These are phyloP conservation scores for Phorcus lineatus DNA, from an alignment of 2,888 invertebrate species.

Conservation along the genomic window DNA sequence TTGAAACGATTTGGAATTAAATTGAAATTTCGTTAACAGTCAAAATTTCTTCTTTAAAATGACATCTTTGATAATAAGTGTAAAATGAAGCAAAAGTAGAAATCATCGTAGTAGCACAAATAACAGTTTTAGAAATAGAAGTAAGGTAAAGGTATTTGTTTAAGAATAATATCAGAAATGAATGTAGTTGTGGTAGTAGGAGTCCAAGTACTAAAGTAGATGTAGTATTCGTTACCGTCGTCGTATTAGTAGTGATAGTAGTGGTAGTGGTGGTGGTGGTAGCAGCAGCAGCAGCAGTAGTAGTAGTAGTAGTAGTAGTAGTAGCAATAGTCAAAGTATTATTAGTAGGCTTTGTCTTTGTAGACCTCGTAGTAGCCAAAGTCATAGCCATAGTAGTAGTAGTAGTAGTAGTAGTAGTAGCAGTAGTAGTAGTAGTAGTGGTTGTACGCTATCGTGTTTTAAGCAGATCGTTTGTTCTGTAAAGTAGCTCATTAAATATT, in stretches of 20 bases:
- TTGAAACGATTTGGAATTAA: too few relatives aligned
- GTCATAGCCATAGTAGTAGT: neutral
- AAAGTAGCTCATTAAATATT: too few relatives aligned
- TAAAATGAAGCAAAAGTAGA: neutral
- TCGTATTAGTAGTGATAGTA: neutral
- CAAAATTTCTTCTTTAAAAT: too few relatives aligned
- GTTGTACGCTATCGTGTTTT: too few relatives aligned
- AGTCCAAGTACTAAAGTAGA: conserved; percentile 17
- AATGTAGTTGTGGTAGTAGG: neutral
- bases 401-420: conserved; percentile 8
- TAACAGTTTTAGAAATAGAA: neutral
- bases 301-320: conserved; percentile 7
- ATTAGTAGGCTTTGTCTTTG: too few relatives aligned
- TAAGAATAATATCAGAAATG: neutral
- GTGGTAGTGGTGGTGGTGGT: conserved; percentile 18
- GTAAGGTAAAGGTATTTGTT: conserved; percentile 7
- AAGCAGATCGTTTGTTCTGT: too few relatives aligned
- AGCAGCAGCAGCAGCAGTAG: conserved; percentile 19
- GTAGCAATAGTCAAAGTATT: neutral
- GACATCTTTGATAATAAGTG: neutral
- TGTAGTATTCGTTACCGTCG: conserved; percentile 6
- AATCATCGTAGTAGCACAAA: too few relatives aligned
- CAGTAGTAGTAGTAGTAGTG: neutral
- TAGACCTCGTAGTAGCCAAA: neutral
- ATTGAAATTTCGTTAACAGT: too few relatives aligned